Evolutionary conservation across 2,888 invertebrate species (phyloP), one percentile per base, ranked within the genome.

Genomic region (Leucozona laternaria): DNA sequence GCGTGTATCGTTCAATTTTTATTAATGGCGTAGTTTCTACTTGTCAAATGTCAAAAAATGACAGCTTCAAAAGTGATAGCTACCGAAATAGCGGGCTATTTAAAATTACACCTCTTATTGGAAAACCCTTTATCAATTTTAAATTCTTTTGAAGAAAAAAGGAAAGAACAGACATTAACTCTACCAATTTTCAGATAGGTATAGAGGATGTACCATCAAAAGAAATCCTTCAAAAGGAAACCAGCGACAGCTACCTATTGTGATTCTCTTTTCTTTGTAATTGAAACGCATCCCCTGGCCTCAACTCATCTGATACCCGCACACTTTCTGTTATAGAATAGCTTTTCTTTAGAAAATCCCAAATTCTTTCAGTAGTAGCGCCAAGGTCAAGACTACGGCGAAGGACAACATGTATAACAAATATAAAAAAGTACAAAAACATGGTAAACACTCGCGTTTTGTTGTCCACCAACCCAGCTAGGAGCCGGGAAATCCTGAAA

Each of bases 361-460:
- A 22, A 57, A 17, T 60, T 50, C 11, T 53, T 37, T 11, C 55
- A 17, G 20, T 15, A 37, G 28, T 22, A 40, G n/a, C 60, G 22
- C 43, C 81, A 85, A 85, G 85, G 85, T 85, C 85, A 85, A 85
- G 77, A 85, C 70, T 77, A 85, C 45, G 73, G 28, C 70, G 72
- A 85, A 80, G 77, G 77, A 85, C 81, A 77, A 58, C 84, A 71
- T 17, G 58, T 58, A n/a, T n/a, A 58, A 58, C 58, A 58, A 58
- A 37, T 58, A 17, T 2, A 34, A 58, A 60, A 37, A 40, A 60
- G 17, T 58, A 58, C 58, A 20, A 68, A 62, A 72, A 80, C 76
- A 81, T 43, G 55, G 22, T 77, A 70, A 77, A 72, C 80, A 68
- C 66, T 62, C 68, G 66, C 72, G 17, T 53, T n/a, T n/a, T 45